Evolutionary conservation across 2,113 vertebrate species (phyloP), one percentile per base, ranked within the genome.

Genomic region (Oncorhynchus masou): DNA sequence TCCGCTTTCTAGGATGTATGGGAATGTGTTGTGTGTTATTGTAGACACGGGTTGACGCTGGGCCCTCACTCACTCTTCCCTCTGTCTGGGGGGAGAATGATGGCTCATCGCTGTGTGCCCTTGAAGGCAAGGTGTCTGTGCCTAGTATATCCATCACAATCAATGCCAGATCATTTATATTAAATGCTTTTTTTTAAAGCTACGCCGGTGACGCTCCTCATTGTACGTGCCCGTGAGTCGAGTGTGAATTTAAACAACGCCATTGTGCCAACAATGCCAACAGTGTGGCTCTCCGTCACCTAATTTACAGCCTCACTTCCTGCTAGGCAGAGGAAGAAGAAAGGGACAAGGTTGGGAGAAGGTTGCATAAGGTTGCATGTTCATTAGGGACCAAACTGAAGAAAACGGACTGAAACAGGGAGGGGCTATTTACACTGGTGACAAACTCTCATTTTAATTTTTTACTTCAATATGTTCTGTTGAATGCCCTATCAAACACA

Each of bases 101-200:
- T 91, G 91, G 91, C 91, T 91, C 92, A 88, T 92, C 91, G 88
- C 87, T 87, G 72, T 4, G 87, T 92, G 93, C 87, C 93, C 92
- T 94, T 94, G 92, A 94, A 93, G 88, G 83, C 91, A 91, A 91
- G 87, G 90, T 92, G 90, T 92, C 89, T 92, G 87, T 87, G 71
- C 88, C 82, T 86, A 89, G 89, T 91, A 87, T 87, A 94, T 94
- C 91, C 89, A 94, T 93, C 92, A 93, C 91, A 93, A 94, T 94
- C 92, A 93, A 92, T 84, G 76, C 83, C 77, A 89, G 80, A 92
- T 94, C 89, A 93, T 93, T 93, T 92, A 91, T 92, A 91, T 91
- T 90, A 92, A 92, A 92, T 88, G 88, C 84, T 76, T 77, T 81
- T 80, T 79, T 84, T 88, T 82, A 74, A 88, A 90, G 84, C 77